Evolutionary conservation across 2,113 vertebrate species (phyloP), one percentile per base, ranked within the genome.

Genomic region (Dipodomys spectabilis): DNA sequence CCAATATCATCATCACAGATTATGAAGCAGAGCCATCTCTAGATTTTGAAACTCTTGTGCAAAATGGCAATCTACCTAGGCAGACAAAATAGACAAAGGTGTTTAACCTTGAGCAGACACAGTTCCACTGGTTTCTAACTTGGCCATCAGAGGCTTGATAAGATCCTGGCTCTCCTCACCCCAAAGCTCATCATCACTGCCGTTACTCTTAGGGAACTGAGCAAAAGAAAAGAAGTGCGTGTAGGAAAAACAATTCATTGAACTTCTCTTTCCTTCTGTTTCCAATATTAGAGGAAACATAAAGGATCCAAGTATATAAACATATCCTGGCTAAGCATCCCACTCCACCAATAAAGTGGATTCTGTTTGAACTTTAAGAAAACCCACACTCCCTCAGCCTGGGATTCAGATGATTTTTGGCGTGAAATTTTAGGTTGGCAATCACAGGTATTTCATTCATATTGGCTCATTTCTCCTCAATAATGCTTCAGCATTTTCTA

Each of bases 401-500:
- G 88, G 92, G 90, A 96, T 93, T 96, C 92, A 83, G 88, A 85
- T 19, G 92, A 85, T 28, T 94, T 89, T 94, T 88, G 92, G 95
- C 28, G 18, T 95, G 93, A 91, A 94, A 93, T 93, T 95, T 94
- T 49, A 90, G 71, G 78, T 95, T 96, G 95, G 96, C 93, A 91
- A 94, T 96, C 95, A 93, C 45, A 96, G 95, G 78, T 95, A 92
- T 82, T 96, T 94, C 86, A 85, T 92, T 96, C 94, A 95, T 92
- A 92, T 93, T 94, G 93, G 87, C 49, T 96, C 94, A 90, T 95
- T 96, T 94, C 94, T 75, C 75, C 71, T 74, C 90, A 95, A 80
- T 97, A 96, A 97, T 94, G 92, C 92, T 82, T 95, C 93, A 86
- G 86, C 93, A 87, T 94, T 96, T 96, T 81, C 88, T 96, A 96